Evolutionary conservation across 2,113 vertebrate species (phyloP), one percentile per base, ranked within the genome.

Genomic region (Tachysurus vachellii): DNA sequence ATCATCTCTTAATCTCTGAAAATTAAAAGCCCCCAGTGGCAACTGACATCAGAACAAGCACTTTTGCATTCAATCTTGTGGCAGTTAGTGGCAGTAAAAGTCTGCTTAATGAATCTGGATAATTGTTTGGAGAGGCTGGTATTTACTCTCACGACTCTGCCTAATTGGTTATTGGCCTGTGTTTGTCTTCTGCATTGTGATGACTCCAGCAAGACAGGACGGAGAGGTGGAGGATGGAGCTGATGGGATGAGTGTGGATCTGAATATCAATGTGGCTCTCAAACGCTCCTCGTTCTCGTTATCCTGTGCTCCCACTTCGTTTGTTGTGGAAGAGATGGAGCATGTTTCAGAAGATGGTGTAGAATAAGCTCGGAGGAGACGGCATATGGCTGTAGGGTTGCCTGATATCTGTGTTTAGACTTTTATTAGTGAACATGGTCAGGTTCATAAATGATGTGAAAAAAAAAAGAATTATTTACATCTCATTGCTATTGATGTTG

Each of bases 291-390:
- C 54, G 0, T 80, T 79, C 5, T 31, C 75, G 36, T 77, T 68
- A 19, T 54, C 61, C 2, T 50, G 26, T 53, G 12, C 28, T 21
- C 57, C 44, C 36, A 59, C 13, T 62, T 44, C 23, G 68, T 84
- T 80, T 68, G 54, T 86, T 85, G 76, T 86, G 85, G 88, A 83
- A 87, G 76, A 47, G 82, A 88, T 92, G 91, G 92, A 89, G 90
- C 91, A 90, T 91, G 89, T 92, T 94, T 94, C 92, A 93, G 94
- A 94, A 92, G 91, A 91, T 91, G 93, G 94, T 91, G 92, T 93
- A 94, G 93, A 93, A 93, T 93, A 94, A 94, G 92, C 92, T 92
- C 81, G 19, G 28, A 21, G 44, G 57, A 76, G 85, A 71, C 16
- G 31, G 57, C 23, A 81, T 61, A 42, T 26, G 82, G 56, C 88